Percentiles rank a stretch among this genome's conserved stretches.
phyloP scores from a whole-genome alignment of 2,888 invertebrate genomes.

The Phengaris alcon region DNA sequence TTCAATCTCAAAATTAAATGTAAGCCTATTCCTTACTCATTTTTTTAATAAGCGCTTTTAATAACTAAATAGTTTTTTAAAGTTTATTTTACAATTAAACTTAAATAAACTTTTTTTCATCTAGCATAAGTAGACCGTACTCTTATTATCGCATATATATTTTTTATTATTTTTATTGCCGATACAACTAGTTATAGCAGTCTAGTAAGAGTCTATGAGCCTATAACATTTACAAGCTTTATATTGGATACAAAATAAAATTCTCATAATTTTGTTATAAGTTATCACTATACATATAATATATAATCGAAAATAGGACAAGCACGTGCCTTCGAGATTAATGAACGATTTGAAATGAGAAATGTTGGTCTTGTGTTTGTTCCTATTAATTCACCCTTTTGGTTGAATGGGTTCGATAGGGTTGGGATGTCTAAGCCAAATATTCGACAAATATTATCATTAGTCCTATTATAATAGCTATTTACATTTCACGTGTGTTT shows the following conservation, averaged over 20 bases:
- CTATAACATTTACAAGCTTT: not conserved
- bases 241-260: not conserved
- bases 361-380: slow-evolving; percentile 12
- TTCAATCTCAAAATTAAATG: too few species aligned
- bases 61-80: too few species aligned
- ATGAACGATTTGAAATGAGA: not conserved
- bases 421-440: slow-evolving; percentile 1
- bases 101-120: too few species aligned
- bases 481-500: slow-evolving; percentile 13
- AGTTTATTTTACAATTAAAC: too few species aligned
- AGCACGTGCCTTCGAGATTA: not conserved
- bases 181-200: too few species aligned
- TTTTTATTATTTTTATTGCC: too few species aligned
- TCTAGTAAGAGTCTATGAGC: not conserved
- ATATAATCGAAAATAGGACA: not conserved
- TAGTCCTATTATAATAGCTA: slow-evolving; percentile 11
- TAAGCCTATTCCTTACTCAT: too few species aligned
- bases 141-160: too few species aligned
- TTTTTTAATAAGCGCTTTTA: too few species aligned
- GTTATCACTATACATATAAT: not conserved
- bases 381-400: not conserved
- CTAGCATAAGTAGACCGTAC: too few species aligned
- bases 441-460: slow-evolving; percentile 22
- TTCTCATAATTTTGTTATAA: not conserved
- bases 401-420: not conserved